Conservation (phyloP, 2,888 invertebrate genomes). For the Lycophotia porphyrea region DNA sequence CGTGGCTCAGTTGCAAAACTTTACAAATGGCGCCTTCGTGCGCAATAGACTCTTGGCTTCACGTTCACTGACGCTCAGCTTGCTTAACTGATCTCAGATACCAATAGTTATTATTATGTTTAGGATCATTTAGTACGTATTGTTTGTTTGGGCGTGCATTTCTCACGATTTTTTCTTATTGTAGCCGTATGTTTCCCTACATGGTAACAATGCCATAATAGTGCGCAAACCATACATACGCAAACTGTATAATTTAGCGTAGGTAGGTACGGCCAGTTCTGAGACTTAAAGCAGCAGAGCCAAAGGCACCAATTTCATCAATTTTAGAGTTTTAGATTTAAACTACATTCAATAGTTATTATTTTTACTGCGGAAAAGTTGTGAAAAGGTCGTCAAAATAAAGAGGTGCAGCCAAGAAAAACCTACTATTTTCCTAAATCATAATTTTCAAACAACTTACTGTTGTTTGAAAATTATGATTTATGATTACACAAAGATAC, state of each 20-base stretch:
- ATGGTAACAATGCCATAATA: background rate
- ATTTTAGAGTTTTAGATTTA: background rate
- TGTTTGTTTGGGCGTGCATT: slow-evolving; percentile 48
- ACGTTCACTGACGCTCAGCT: slow-evolving; percentile 60
- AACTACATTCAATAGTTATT: background rate
- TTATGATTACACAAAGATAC: slow-evolving; percentile 5
- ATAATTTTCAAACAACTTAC: background rate
- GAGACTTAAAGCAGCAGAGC: background rate
- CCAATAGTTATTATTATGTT: slow-evolving; percentile 56
- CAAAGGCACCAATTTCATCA: no score
- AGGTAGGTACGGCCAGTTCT: background rate
- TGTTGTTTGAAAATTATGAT: no score
- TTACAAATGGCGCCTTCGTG: slow-evolving; percentile 59
- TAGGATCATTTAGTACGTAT: slow-evolving; percentile 53
- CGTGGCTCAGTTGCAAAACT: slow-evolving; percentile 55
- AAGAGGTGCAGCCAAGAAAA: background rate
- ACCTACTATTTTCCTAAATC: background rate
- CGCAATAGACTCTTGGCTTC: slow-evolving; percentile 51
- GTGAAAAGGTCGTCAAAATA: background rate
- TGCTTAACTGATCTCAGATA: slow-evolving; percentile 60
- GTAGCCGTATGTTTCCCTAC: background rate
- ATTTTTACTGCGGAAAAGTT: background rate
- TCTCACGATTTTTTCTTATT: slow-evolving; percentile 46
- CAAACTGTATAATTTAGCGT: background rate
- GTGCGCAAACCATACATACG: no score